Conservation (phyloP, 2,113 vertebrate species). For the Limnothrissa miodon region DNA sequence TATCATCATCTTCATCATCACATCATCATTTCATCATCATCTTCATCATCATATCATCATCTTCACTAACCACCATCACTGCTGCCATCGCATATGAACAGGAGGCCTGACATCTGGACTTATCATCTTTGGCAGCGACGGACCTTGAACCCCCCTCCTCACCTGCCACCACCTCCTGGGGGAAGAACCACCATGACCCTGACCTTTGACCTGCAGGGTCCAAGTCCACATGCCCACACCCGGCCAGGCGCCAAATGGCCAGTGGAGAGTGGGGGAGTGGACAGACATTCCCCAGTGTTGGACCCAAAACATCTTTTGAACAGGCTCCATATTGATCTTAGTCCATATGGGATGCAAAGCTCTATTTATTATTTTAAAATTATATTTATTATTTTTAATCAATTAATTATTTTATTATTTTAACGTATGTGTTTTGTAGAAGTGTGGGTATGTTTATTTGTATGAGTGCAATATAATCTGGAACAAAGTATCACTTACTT, state of each 20-base stretch:
- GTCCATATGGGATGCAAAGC: not conserved
- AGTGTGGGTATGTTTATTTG: too few relatives aligned
- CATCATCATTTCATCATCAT: not conserved
- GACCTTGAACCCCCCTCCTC: not conserved
- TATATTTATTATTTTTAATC: too few relatives aligned
- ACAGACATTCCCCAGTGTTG: not conserved
- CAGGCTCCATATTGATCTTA: not conserved
- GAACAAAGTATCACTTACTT: too few relatives aligned
- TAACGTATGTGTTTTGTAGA: too few relatives aligned
- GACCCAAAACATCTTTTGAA: not conserved
- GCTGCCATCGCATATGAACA: too few relatives aligned
- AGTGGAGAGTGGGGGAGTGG: not conserved
- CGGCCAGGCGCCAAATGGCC: not conserved
- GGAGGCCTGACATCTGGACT: not conserved
- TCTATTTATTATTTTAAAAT: too few relatives aligned
- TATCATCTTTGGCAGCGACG: not conserved
- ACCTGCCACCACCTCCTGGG: not conserved
- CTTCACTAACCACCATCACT: not conserved
- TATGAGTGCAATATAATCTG: too few relatives aligned
- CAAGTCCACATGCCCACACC: not conserved
- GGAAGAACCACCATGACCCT: not conserved
- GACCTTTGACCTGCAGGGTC: not conserved
- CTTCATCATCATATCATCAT: not conserved
- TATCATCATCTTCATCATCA: not conserved
- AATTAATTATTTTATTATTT: too few relatives aligned